Base-by-base conservation (phyloP, 1,140 invertebrate species). In the Penaeus indicus region DNA sequence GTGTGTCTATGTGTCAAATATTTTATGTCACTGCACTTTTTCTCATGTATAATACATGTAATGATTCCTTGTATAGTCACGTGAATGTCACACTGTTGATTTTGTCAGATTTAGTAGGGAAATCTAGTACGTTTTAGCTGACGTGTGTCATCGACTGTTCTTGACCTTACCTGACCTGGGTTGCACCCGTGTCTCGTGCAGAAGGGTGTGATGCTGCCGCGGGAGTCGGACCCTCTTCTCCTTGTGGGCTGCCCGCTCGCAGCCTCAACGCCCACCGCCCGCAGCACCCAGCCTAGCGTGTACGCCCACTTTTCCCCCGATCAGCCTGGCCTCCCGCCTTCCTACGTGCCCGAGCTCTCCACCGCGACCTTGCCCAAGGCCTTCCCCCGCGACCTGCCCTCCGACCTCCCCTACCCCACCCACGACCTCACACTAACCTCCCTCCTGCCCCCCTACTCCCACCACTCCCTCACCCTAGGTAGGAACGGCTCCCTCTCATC, bases 261-360 rank as follows among this genome's bases (percentile, higher is more conserved):
- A 38, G 85, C 85, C 62, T 86, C 85, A n/a, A 67, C 85, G 85
- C 85, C 85, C 77, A 54, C 85, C 77, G 78, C 85, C 62, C 72
- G 75, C 85, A 80, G 61, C 85, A 80, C 77, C 77, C 85, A 62
- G 85, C 85, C 85, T 42, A 86, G 77, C 77, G 77, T 86, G 85
- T 86, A 86, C 85, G 85, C 85, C 77, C 85, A 86, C 54, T 86
- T 80, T 63, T 47, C 77, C 77, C 85, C 85, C 47, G 85, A 86
- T 77, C 85, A 86, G 62, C 77, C 42, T 67, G 72, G 54, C 13
- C n/a, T 72, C 11, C 77, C 75, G 21, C 7, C 61, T 32, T 75
- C 69, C 69, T 75, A 75, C 19, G 69, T 75, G 16, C 69, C 69
- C 22, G 62, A 63, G 25, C n/a, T 47, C 75, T 63, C 84, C 61